phyloP scores from a whole-genome alignment of 2,113 vertebrate genomes.

The Colaptes auratus region DNA sequence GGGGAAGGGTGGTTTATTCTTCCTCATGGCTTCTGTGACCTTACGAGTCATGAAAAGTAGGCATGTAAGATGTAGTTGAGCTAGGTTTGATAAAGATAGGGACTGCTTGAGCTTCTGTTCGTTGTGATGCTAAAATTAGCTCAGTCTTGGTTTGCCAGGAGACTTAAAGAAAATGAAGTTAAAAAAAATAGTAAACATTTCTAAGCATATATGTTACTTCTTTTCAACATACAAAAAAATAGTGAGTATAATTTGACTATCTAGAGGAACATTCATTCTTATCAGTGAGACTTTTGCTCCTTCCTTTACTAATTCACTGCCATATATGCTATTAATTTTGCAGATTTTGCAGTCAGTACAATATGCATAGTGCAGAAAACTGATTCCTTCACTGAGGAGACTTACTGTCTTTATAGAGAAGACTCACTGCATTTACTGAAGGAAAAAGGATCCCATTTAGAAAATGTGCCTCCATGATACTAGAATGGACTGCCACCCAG shows the following conservation, averaged over 20 bases:
- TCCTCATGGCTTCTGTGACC: neutral
- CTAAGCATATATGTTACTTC: neutral
- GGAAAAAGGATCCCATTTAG: neutral
- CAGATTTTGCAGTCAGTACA: neutral
- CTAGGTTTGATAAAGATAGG: neutral
- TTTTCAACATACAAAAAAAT: neutral
- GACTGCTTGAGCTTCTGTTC: neutral
- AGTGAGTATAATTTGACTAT: neutral
- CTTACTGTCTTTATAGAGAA: neutral
- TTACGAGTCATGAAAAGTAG: neutral
- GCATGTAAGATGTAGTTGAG: neutral
- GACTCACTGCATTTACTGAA: neutral
- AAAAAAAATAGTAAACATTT: neutral
- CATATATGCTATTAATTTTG: neutral
- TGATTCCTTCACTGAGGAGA: neutral
- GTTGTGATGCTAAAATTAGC: neutral
- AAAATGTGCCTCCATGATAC: neutral
- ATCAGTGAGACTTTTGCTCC: neutral
- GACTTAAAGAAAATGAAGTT: neutral
- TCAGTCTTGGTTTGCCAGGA: neutral
- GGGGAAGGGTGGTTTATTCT: neutral
- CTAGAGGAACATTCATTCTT: neutral
- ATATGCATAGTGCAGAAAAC: neutral
- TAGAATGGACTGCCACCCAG: neutral
- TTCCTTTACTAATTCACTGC: neutral